Evolutionary conservation across 1,140 invertebrate species (phyloP), one percentile per base, ranked within the genome.

Genomic region (Drosophila eugracilis): DNA sequence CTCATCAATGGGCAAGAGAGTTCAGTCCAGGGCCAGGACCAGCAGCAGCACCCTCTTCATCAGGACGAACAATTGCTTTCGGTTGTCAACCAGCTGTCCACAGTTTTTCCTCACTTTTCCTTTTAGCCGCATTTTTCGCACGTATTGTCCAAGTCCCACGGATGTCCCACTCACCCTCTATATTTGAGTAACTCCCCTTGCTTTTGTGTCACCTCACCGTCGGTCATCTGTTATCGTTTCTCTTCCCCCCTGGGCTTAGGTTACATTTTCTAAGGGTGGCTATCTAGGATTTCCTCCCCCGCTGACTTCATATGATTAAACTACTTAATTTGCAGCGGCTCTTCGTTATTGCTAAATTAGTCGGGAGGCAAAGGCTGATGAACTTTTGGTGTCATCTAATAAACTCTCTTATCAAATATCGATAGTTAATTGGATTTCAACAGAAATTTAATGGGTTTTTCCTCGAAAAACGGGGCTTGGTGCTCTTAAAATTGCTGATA

Each of bases 11-110:
- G 39, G 4, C 19, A 37, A 21, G 15, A 36, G 42, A 22, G n/a
- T n/a, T n/a, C n/a, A n/a, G n/a, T n/a, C n/a, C n/a, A n/a, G n/a
- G n/a, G n/a, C 22, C 15, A 24, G 5, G 6, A 39, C 36, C 7
- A 37, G 6, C 14, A 9, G 22, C 39, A 67, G 42, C 65, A 70
- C 44, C 42, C 52, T 57, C 57, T 54, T 39, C 50, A 42, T 50
- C 54, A 57, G 39, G 10, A 59, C 59, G 55, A 84, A 80, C 80
- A 85, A 86, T 85, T 86, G 80, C 65, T 67, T 52, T 67, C 7
- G 60, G 80, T 84, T 84, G 79, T 84, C 81, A 86, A 72, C 81
- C 80, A 85, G 81, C 81, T 85, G 80, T 85, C 80, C 71, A 78
- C 65, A 72, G 75, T 84, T 85, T 84, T 85, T 73, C 70, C 70